phyloP scores from a whole-genome alignment of 2,888 invertebrate species.

The Megamerina dolium region DNA sequence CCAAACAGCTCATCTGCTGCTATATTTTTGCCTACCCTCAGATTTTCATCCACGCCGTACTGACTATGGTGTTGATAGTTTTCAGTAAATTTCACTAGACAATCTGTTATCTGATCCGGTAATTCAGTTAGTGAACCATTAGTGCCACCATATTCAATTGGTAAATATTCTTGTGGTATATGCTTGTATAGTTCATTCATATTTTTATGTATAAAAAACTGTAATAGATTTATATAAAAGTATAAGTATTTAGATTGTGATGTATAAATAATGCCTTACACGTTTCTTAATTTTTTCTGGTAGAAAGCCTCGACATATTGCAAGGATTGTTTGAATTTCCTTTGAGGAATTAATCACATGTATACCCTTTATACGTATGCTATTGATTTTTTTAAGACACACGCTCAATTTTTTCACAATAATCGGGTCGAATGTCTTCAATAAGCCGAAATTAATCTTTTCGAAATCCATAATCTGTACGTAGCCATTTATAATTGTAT shows the following conservation, averaged over 20 bases:
- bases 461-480: conserved; percentile 54
- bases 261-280: not conserved
- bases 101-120: conserved; percentile 20
- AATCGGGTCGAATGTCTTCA: conserved; percentile 55
- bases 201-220: conserved; percentile 53
- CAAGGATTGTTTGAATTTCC: conserved; percentile 55
- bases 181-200: conserved; percentile 54
- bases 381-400: conserved; percentile 55
- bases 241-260: not conserved
- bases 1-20: conserved; percentile 29
- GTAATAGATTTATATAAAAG: conserved; percentile 11
- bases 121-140: conserved; percentile 49
- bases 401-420: conserved; percentile 55
- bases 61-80: conserved; percentile 29
- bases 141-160: conserved; percentile 60
- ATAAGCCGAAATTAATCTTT: conserved; percentile 52
- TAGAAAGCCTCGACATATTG: conserved; percentile 31
- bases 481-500: conserved; percentile 51
- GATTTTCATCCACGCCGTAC: conserved; percentile 28
- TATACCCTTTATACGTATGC: conserved; percentile 54
- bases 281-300: not conserved
- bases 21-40: conserved; percentile 23
- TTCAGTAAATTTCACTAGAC: conserved; percentile 17
- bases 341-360: conserved; percentile 56
- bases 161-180: conserved; percentile 56